Conservation (phyloP, 2,797 vertebrate genomes). For the Rhyacichthys aspro region DNA sequence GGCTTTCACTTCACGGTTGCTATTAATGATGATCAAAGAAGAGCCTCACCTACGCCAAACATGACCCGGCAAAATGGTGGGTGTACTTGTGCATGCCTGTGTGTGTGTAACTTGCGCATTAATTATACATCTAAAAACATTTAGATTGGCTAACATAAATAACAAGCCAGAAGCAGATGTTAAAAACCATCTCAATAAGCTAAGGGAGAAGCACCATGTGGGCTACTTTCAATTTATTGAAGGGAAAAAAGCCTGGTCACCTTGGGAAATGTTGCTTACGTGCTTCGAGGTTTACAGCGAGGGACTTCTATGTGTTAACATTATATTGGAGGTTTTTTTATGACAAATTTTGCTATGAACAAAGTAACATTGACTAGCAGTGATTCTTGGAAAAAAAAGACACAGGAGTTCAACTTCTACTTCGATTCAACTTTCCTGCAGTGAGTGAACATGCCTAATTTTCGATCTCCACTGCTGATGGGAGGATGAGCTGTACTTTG, state of each 20-base stretch:
- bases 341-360: not conserved
- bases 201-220: conserved; percentile 39
- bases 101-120: conserved; percentile 63
- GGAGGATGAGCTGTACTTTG: conserved; percentile 61
- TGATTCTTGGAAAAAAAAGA: conserved; percentile 12
- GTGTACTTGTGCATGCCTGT: conserved; percentile 29
- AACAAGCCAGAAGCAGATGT: conserved; percentile 66
- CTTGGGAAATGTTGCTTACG: conserved; percentile 29
- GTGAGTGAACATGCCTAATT: conserved; percentile 36
- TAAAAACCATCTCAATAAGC: conserved; percentile 50
- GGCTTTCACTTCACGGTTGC: conserved; percentile 36
- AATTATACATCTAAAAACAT: conserved; percentile 76
- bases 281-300: conserved; percentile 25
- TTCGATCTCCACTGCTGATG: conserved; percentile 57
- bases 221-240: conserved; percentile 35
- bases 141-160: conserved; percentile 71
- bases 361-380: too few relatives aligned
- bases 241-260: conserved; percentile 36
- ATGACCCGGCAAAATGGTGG: conserved; percentile 65
- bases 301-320: conserved; percentile 4
- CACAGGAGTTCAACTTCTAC: conserved; percentile 14
- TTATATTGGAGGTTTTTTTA: not conserved
- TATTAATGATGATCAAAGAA: conserved; percentile 75
- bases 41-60: conserved; percentile 66
- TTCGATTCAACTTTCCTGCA: conserved; percentile 45